Conservation (phyloP, 2,797 vertebrate species). For the Alfaro cultratus region DNA sequence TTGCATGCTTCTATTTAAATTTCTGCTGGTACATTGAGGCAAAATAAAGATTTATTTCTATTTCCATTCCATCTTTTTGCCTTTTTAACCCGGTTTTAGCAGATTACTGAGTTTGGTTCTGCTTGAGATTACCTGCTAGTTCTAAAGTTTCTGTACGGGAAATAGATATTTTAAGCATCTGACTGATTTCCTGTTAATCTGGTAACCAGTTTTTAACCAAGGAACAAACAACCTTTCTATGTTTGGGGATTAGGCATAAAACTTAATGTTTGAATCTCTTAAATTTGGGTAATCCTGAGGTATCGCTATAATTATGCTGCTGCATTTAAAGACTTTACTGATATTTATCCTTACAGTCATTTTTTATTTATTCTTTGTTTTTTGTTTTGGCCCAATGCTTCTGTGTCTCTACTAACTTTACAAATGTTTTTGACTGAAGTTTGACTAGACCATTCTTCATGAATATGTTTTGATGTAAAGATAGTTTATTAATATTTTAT, state of each 20-base stretch:
- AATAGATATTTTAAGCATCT: not conserved
- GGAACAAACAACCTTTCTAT: not conserved
- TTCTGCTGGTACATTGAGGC: not conserved
- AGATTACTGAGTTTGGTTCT: not conserved
- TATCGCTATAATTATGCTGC: not conserved
- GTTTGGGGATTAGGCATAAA: not conserved
- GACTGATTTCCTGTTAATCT: not conserved
- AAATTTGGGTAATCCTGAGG: not conserved
- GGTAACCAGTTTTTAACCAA: not conserved
- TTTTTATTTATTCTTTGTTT: not conserved
- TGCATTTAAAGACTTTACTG: not conserved
- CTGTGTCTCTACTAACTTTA: not conserved
- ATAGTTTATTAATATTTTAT: not conserved
- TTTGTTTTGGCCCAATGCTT: not conserved
- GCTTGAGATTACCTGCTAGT: not conserved
- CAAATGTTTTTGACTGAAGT: not conserved
- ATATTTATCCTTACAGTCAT: not conserved
- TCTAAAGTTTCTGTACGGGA: not conserved
- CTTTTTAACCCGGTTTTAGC: not conserved
- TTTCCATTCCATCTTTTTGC: not conserved
- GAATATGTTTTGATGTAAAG: not conserved
- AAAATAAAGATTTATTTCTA: not conserved
- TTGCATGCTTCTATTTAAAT: not conserved
- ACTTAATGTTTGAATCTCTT: not conserved
- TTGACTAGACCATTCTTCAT: not conserved